These are phyloP conservation scores for Metopolophium dirhodum DNA, from an alignment of 1,140 invertebrate genomes.

Conservation along the genomic window DNA sequence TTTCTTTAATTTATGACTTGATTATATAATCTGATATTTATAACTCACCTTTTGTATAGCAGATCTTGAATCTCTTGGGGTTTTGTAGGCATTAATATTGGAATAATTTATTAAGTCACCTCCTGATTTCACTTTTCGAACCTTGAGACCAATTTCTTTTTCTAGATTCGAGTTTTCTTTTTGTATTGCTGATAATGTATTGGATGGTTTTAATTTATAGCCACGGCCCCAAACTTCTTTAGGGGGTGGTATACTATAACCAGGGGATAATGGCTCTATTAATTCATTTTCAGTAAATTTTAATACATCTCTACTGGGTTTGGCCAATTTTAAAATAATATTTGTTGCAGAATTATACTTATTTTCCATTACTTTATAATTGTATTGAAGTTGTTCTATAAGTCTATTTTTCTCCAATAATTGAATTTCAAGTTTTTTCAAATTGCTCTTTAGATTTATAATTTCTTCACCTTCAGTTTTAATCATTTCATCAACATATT, in stretches of 20 bases:
- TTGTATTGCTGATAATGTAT: conserved; percentile 17
- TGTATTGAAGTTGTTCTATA: conserved; percentile 53
- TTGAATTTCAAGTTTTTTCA: conserved; percentile 52
- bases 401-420: conserved; percentile 54
- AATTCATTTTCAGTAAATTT: conserved; percentile 55
- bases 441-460: conserved; percentile 39
- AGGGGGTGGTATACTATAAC: conserved; percentile 43
- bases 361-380: conserved; percentile 54
- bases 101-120: conserved; percentile 45
- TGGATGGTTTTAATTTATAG: conserved; percentile 25
- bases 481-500: conserved; percentile 29
- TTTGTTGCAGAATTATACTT: conserved; percentile 54
- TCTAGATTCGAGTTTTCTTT: conserved; percentile 30
- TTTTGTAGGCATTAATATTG: neutral
- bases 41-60: conserved; percentile 54
- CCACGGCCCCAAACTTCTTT: conserved; percentile 53
- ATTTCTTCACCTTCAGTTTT: conserved; percentile 50
- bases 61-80: conserved; percentile 34
- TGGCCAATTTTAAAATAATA: conserved; percentile 41
- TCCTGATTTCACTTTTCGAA: conserved; percentile 54
- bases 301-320: conserved; percentile 51
- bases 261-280: conserved; percentile 41
- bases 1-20: neutral
- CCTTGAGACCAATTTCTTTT: conserved; percentile 44
- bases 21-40: neutral